phyloP scores from a whole-genome alignment of 2,888 invertebrate genomes.

The Sphaerophoria rueppellii region DNA sequence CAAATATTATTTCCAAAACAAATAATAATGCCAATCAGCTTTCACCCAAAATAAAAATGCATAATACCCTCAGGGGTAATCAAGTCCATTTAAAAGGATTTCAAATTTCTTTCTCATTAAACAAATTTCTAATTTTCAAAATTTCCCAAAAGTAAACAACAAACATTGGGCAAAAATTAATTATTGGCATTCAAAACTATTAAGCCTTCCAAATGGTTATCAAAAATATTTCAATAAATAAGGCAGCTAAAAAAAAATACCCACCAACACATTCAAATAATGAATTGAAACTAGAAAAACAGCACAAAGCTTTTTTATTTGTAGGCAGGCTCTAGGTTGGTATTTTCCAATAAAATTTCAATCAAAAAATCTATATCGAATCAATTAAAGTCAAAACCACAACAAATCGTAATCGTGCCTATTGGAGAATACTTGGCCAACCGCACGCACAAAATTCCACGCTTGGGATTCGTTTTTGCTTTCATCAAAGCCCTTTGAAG shows the following conservation, averaged over 20 bases:
- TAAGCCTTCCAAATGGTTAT: conserved; percentile 23
- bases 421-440: conserved; percentile 46
- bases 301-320: background rate
- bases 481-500: conserved; percentile 8
- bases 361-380: conserved; percentile 38
- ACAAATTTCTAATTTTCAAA: conserved; percentile 20
- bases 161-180: conserved; percentile 11
- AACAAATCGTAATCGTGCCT: conserved; percentile 62
- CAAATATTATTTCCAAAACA: too few species aligned
- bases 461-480: conserved; percentile 12
- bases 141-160: conserved; percentile 9
- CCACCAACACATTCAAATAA: background rate
- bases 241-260: background rate
- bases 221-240: background rate
- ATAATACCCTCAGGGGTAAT: background rate
- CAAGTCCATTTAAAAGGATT: conserved; percentile 9
- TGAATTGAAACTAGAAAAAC: background rate
- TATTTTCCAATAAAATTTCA: conserved; percentile 13
- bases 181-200: conserved; percentile 31
- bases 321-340: background rate
- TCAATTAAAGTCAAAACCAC: conserved; percentile 56
- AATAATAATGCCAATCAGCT: too few species aligned
- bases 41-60: too few species aligned
- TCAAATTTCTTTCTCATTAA: background rate
- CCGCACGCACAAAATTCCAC: conserved; percentile 50